These are phyloP conservation scores for Ennomos fuscantarius DNA, from an alignment of 2,888 invertebrate genomes.

Conservation along the genomic window DNA sequence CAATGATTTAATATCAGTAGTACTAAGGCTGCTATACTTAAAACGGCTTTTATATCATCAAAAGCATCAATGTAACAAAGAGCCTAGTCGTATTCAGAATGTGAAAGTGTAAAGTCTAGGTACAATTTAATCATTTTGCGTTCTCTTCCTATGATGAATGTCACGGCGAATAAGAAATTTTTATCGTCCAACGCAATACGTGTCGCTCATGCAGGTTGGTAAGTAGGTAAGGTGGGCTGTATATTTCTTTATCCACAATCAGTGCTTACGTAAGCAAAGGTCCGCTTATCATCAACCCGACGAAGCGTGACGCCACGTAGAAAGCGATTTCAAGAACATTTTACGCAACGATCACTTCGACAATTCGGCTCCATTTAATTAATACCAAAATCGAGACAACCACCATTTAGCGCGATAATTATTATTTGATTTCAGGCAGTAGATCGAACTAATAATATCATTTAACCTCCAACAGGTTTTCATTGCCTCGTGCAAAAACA, in stretches of 20 bases:
- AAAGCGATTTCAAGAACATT: slow-evolving; percentile 77
- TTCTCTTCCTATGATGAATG: slow-evolving; percentile 23
- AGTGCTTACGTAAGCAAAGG: slow-evolving; percentile 72
- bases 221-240: slow-evolving; percentile 45
- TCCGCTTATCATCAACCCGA: slow-evolving; percentile 58
- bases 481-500: slow-evolving; percentile 32
- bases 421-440: slow-evolving; percentile 23
- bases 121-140: too few relatives aligned
- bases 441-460: slow-evolving; percentile 21
- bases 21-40: too few relatives aligned
- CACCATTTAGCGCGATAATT: slow-evolving; percentile 31
- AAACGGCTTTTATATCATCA: too few relatives aligned
- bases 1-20: too few relatives aligned
- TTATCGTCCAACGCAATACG: slow-evolving; percentile 42
- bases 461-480: slow-evolving; percentile 15
- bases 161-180: slow-evolving; percentile 37
- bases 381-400: slow-evolving; percentile 44
- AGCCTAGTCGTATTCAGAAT: not conserved
- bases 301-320: slow-evolving; percentile 67
- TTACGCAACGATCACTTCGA: slow-evolving; percentile 61
- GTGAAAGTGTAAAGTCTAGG: too few relatives aligned
- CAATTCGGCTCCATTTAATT: slow-evolving; percentile 64
- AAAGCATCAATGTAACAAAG: not conserved
- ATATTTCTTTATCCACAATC: slow-evolving; percentile 51
- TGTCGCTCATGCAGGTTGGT: slow-evolving; percentile 34